Evolutionary conservation across 2,888 invertebrate species (phyloP).

Genomic region (Marronus borbonicus): DNA sequence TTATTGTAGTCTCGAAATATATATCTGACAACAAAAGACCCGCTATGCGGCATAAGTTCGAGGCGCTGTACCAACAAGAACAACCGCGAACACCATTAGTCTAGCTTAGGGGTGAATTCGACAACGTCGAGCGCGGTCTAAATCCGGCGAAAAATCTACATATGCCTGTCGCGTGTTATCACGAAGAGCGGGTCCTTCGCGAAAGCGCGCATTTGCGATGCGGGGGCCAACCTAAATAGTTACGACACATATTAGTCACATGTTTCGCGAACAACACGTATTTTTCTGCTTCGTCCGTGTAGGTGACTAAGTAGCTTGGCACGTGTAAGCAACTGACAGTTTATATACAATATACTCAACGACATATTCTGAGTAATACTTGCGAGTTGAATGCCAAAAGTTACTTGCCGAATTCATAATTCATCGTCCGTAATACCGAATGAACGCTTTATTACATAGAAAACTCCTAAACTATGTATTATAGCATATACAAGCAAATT

Average conservation of each 20-base stretch:
- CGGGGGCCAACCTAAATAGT: conserved; percentile 9
- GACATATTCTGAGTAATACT: not conserved
- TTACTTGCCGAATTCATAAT: not conserved
- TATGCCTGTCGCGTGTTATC: not conserved
- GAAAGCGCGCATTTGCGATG: not conserved
- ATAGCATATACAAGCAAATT: too few species aligned
- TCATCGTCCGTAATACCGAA: too few species aligned
- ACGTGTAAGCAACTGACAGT: conserved; percentile 6
- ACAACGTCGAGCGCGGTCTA: conserved; percentile 21
- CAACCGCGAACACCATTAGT: conserved; percentile 17
- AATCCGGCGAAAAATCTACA: conserved; percentile 16
- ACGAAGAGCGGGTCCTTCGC: not conserved
- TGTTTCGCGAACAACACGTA: conserved; percentile 11
- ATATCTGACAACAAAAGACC: conserved; percentile 15
- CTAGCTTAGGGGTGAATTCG: conserved; percentile 10
- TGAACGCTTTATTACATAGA: too few species aligned
- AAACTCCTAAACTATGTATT: too few species aligned
- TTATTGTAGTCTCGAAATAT: conserved; percentile 6
- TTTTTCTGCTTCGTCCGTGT: conserved; percentile 6
- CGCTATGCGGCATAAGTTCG: not conserved
- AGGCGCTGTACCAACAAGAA: not conserved
- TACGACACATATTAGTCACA: not conserved
- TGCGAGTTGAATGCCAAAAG: conserved; percentile 4
- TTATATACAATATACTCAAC: conserved; percentile 1
- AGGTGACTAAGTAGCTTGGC: conserved; percentile 30